Percentiles rank a stretch among this genome's conserved stretches.
Conservation (phyloP, 1,140 invertebrate genomes). For the Hylyphantes graminicola region DNA sequence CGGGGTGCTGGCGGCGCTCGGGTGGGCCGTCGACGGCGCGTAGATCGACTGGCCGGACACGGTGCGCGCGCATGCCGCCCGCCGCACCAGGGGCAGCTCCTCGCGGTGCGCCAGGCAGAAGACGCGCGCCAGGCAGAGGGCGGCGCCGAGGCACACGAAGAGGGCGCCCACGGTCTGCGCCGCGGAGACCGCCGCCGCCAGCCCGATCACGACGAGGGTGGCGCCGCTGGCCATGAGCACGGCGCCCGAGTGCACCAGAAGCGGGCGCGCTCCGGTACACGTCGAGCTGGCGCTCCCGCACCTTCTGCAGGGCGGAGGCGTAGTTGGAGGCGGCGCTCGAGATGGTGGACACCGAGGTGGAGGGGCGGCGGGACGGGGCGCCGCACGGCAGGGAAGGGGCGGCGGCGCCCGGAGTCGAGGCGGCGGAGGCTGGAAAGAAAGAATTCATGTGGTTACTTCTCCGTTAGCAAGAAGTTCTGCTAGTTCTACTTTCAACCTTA, state of each 20-base stretch:
- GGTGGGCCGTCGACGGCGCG: conserved; percentile 34
- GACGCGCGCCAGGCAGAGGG: conserved; percentile 58
- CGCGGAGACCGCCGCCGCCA: conserved; percentile 40
- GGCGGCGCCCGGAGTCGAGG: not conserved
- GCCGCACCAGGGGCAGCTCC: conserved; percentile 44
- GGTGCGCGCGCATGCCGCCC: conserved; percentile 24
- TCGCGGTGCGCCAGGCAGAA: conserved; percentile 46
- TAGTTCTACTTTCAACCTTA: no score
- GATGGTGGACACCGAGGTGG: conserved; percentile 55
- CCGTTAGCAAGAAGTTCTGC: no score
- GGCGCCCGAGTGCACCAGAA: conserved; percentile 59
- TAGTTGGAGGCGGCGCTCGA: conserved; percentile 57
- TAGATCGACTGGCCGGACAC: conserved; percentile 56
- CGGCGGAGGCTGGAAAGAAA: conserved; percentile 17
- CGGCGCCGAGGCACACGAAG: conserved; percentile 59
- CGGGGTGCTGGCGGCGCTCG: conserved; percentile 48
- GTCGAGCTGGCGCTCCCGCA: conserved; percentile 48
- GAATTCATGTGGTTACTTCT: not conserved
- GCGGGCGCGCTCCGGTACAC: conserved; percentile 46
- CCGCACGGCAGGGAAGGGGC: not conserved
- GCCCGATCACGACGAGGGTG: conserved; percentile 60
- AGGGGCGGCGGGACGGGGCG: conserved; percentile 20
- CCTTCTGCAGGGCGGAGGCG: conserved; percentile 55
- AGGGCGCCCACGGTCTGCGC: conserved; percentile 61
- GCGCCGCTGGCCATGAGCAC: conserved; percentile 60